phyloP scores from a whole-genome alignment of 37 sponge, comb jelly and placozoan genomes.

The Aplysina aerophoba region DNA sequence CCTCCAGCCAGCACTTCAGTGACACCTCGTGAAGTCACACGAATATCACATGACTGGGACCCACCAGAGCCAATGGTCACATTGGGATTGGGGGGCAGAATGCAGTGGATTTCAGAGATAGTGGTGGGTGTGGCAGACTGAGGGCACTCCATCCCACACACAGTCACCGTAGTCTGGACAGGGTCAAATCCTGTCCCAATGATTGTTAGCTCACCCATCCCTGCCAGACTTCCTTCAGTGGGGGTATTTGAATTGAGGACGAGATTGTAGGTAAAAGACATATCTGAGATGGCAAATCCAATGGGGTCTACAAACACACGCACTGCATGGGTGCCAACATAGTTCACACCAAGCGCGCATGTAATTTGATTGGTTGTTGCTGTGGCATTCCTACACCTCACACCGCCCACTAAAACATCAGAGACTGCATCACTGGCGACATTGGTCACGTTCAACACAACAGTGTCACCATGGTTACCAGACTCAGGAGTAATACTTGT shows the following conservation, averaged over 20 bases:
- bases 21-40: constrained; percentile 15
- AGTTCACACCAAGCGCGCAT: constrained; percentile 57
- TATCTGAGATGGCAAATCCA: constrained; percentile 34
- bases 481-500: constrained; percentile 42
- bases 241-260: constrained; percentile 37
- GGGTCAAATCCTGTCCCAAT: constrained; percentile 73
- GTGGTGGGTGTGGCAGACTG: constrained; percentile 17
- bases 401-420: constrained; percentile 46
- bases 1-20: constrained; percentile 8
- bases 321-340: constrained; percentile 49
- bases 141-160: constrained; percentile 59
- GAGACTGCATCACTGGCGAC: constrained; percentile 9
- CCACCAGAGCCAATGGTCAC: not conserved
- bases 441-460: constrained; percentile 44
- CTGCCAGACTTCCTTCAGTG: constrained; percentile 63
- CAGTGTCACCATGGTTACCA: constrained; percentile 56
- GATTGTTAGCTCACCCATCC: constrained; percentile 44
- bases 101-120: constrained; percentile 42
- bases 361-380: constrained; percentile 15
- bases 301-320: constrained; percentile 30
- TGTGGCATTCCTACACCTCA: constrained; percentile 26
- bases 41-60: constrained; percentile 44
- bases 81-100: constrained; percentile 49
- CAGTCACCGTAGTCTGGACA: constrained; percentile 31
- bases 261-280: constrained; percentile 50